Evolutionary conservation across 2,113 vertebrate genomes (phyloP).

Genomic region (Aegithalos caudatus): DNA sequence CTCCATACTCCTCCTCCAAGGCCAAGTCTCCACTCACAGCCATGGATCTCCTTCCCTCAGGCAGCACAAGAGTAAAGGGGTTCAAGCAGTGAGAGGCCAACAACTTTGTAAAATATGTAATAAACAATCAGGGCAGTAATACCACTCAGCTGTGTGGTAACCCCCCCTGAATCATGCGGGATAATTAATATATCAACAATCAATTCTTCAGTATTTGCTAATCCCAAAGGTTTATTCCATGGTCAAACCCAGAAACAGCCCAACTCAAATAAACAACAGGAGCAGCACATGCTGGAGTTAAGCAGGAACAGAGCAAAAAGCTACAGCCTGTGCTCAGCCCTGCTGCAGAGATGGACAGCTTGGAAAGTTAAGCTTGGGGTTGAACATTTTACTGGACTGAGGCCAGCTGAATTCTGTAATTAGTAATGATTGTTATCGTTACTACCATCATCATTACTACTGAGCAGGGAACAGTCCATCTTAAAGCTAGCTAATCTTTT

Average conservation of each 20-base stretch:
- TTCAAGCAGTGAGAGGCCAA: not conserved
- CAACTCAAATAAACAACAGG: not conserved
- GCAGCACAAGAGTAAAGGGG: not conserved
- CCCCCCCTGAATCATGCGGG: not conserved
- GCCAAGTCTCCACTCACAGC: not conserved
- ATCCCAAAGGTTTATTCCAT: not conserved
- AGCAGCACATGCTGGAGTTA: not conserved
- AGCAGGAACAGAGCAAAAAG: not conserved
- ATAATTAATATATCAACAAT: not conserved
- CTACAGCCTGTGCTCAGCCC: not conserved
- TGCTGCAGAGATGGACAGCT: not conserved
- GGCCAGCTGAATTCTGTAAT: not conserved
- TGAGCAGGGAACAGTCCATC: not conserved
- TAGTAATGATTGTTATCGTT: not conserved
- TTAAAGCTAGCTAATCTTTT: not conserved
- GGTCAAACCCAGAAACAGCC: not conserved
- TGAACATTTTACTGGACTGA: not conserved
- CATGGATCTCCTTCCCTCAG: not conserved
- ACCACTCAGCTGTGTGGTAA: not conserved
- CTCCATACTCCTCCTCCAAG: not conserved
- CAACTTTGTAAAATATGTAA: not conserved
- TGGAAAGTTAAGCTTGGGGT: not conserved
- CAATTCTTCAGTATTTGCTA: not conserved
- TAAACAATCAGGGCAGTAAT: not conserved
- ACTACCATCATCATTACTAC: not conserved